These are phyloP conservation scores for Talpa occidentalis DNA, from an alignment of 2,113 vertebrate species.

Conservation along the genomic window DNA sequence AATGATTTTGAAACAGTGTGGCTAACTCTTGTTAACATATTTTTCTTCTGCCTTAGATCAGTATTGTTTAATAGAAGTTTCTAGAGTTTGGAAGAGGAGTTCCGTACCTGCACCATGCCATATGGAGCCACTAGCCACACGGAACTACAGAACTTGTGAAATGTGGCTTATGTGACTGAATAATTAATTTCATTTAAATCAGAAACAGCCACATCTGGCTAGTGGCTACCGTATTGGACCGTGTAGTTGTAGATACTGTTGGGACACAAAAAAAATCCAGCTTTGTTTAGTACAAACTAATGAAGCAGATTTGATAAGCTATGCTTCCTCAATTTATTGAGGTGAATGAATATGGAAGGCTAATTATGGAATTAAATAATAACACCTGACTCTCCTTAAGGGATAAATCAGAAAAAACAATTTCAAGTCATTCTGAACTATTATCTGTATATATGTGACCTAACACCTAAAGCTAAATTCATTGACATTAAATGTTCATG, in stretches of 20 bases:
- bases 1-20: neutral
- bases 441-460: neutral
- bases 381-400: neutral
- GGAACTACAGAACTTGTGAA: neutral
- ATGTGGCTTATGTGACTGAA: neutral
- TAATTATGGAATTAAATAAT: constrained; percentile 27
- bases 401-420: neutral
- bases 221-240: neutral
- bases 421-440: neutral
- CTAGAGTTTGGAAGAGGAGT: neutral
- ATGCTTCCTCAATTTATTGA: neutral
- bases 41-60: neutral
- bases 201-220: neutral
- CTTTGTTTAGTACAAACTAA: neutral
- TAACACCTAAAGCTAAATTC: neutral
- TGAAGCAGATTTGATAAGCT: neutral
- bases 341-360: neutral
- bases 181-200: neutral
- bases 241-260: neutral
- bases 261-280: neutral
- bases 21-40: neutral
- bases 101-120: neutral
- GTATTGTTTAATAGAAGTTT: neutral
- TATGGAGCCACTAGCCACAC: neutral
- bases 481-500: constrained; percentile 3